Percentiles rank a stretch among this genome's conserved stretches.
These are phyloP conservation scores for Tetranychus cinnabarinus DNA, from an alignment of 1,140 invertebrate species.

Conservation along the genomic window DNA sequence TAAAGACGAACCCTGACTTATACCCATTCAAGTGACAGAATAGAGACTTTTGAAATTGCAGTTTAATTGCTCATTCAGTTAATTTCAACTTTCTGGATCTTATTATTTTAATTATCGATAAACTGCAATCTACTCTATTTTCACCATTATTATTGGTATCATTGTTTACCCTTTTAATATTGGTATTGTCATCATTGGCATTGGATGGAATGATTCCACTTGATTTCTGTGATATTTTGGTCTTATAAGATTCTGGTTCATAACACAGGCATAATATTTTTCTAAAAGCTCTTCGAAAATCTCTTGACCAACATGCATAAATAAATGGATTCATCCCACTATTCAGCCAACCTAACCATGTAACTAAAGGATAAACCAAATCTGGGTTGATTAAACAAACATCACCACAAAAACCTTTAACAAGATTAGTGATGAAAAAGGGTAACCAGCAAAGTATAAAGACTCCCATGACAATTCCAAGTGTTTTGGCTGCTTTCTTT, in stretches of 20 bases:
- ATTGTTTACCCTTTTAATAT: no score
- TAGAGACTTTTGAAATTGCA: no score
- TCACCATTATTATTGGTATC: no score
- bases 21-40: no score
- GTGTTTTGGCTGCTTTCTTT: conserved; percentile 30
- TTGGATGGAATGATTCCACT: no score
- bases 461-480: conserved; percentile 54
- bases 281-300: conserved; percentile 51
- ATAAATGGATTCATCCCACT: conserved; percentile 94
- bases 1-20: no score
- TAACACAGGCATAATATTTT: conserved; percentile 15
- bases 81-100: no score
- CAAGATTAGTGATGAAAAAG: conserved; percentile 86
- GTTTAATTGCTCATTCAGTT: no score
- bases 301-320: conserved; percentile 84
- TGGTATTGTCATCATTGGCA: no score
- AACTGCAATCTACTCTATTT: no score
- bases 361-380: conserved; percentile 71
- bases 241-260: not conserved
- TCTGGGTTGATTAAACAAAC: conserved; percentile 60
- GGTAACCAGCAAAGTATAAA: conserved; percentile 91
- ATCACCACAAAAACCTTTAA: conserved; percentile 52
- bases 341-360: conserved; percentile 98
- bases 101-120: no score
- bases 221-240: no score